phyloP scores from a whole-genome alignment of 2,888 invertebrate species.

The Nomada hirtipes region DNA sequence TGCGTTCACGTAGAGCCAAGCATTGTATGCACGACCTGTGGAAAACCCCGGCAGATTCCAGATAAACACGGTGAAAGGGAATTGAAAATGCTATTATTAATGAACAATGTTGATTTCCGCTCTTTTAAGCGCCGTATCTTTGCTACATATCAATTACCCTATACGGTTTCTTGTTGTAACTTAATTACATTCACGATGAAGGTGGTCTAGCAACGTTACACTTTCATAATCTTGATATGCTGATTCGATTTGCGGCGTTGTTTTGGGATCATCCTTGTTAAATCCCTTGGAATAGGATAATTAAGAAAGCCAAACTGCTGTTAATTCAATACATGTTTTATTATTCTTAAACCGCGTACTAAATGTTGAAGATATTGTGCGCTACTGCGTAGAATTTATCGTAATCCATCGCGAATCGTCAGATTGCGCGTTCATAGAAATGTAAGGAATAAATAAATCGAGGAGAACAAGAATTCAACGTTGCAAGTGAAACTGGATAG shows the following conservation, averaged over 20 bases:
- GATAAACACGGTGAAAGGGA: slow-evolving; percentile 58
- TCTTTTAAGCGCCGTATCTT: slow-evolving; percentile 37
- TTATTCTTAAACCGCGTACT: background rate
- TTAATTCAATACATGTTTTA: background rate
- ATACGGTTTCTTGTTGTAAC: slow-evolving; percentile 32
- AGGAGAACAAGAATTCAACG: no score
- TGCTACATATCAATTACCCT: slow-evolving; percentile 41
- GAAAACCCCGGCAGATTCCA: slow-evolving; percentile 40
- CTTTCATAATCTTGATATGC: slow-evolving; percentile 33
- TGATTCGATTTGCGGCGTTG: background rate
- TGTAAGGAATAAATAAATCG: no score
- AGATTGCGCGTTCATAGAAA: no score
- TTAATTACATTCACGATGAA: slow-evolving; percentile 9
- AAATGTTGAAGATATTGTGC: no score
- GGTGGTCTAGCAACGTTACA: slow-evolving; percentile 14
- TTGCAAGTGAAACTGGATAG: background rate
- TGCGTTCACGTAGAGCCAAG: slow-evolving; percentile 24
- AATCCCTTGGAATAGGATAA: background rate
- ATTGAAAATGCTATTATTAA: slow-evolving; percentile 46
- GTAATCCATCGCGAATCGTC: no score
- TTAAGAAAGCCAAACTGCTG: background rate
- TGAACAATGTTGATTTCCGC: slow-evolving; percentile 48
- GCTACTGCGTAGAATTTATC: no score
- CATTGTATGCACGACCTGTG: slow-evolving; percentile 19
- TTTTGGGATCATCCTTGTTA: background rate